Evolutionary conservation across 2,888 invertebrate species (phyloP), one percentile per base, ranked within the genome.

Genomic region (Boloria selene): DNA sequence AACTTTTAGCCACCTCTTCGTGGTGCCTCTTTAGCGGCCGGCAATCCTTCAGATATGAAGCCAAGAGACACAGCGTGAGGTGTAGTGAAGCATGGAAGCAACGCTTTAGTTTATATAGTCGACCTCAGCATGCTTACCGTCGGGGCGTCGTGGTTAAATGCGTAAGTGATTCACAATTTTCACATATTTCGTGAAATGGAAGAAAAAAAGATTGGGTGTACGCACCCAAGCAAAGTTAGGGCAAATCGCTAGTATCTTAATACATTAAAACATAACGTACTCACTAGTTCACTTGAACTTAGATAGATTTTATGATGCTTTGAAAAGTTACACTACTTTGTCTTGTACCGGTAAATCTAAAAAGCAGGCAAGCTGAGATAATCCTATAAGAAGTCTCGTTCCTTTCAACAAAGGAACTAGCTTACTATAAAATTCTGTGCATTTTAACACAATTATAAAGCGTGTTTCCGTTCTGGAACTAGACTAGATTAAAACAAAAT

Each of bases 351-450:
- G 59, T 59, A 59, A 59, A 47, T 49, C 10, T 49, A 38, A 13
- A 59, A 49, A 31, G 49, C 59, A 31, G 16, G 59, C 59, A 59
- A 59, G 47, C 31, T 59, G 17, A 59, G 59, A 59, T 59, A 59
- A 59, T 59, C 59, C 38, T 59, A 59, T 59, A 59, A 59, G 59
- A 13, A 49, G 31, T 13, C 47, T 59, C 49, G 49, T 59, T 49
- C 38, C 49, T 31, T 59, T 59, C 17, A 49, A 59, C 59, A 59
- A 59, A 49, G 59, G 14, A 26, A 49, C 59, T 58, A 17, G 47
- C 49, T 59, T 49, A 49, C 49, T 59, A 59, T 59, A 59, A 59
- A 59, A 59, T 59, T 59, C 59, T 59, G 59, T 59, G 49, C 59
- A 59, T 59, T 59, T 59, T 49, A 59, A 59, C 14, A 47, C 49